Base-by-base conservation (phyloP, 2,797 vertebrate species). In the Ammospiza maritima region DNA sequence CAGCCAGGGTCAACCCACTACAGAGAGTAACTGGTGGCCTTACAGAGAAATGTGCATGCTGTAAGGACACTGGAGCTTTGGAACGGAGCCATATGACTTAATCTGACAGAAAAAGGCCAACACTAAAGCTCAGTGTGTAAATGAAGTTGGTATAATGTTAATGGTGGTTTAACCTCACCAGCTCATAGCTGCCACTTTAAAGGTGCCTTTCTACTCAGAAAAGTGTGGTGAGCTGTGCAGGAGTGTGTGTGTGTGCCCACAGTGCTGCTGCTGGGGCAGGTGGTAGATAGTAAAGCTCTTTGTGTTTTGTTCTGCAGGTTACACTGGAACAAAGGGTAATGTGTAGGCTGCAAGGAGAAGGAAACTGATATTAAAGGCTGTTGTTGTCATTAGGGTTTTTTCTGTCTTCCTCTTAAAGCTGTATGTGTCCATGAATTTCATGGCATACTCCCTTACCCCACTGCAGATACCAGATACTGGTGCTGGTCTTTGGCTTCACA, bases 161-260 rank as follows among this genome's bases (percentile, higher is more conserved):
- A 25, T 58, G 40, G 22, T 56, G 32, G 25, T 54, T 66, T 58
- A 22, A 36, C 80, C 25, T 85, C 26, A 16, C 9, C 7, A 40
- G 42, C 27, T 58, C 0, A 0, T 17, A 44, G 40, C 40, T 76
- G 57, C 12, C 4, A 25, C 27, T 69, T 70, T 20, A 5, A 30
- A 48, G 30, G 16, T 64, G 9, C 58, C 6, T 47, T 76, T 65
- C 27, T 70, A 0, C 18, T 67, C 42, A 20, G 45, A 13, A 16
- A 48, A 66, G 10, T 8, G 3, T 25, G n/a, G 7, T 23, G 76
- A 51, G n/a, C 32, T 38, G 1, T 36, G 13, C 14, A 50, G 58
- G 30, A 25, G 76, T 18, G n/a, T 0, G 0, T 15, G 0, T 15
- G 1, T 8, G 23, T 34, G 13, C 36, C 9, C 29, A 34, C 3